Conservation (phyloP, 2,113 vertebrate species). For the Tenrec ecaudatus region DNA sequence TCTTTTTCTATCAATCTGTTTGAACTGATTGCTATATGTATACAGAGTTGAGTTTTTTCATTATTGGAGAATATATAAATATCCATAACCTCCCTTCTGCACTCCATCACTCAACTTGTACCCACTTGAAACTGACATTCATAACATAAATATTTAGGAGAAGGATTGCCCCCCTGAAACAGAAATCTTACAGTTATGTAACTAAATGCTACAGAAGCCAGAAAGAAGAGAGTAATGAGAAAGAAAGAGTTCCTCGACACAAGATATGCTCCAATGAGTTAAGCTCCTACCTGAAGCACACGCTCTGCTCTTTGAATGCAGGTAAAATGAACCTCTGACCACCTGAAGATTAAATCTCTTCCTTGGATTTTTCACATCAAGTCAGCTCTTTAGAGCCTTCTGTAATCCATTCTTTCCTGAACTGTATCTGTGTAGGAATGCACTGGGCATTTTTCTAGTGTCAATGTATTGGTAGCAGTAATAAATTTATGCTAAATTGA, state of each 20-base stretch:
- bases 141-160: not conserved
- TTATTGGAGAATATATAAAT: not conserved
- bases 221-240: not conserved
- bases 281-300: slow-evolving; percentile 66
- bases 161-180: not conserved
- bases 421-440: not conserved
- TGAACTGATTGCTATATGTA: not conserved
- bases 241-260: not conserved
- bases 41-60: not conserved
- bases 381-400: not conserved
- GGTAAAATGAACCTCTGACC: slow-evolving; percentile 28
- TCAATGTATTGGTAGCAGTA: not conserved
- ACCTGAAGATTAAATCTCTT: not conserved
- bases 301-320: slow-evolving; percentile 58
- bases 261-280: not conserved
- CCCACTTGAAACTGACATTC: not conserved
- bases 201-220: not conserved
- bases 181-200: too few relatives aligned
- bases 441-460: not conserved
- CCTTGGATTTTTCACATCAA: not conserved
- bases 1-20: not conserved
- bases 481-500: not conserved
- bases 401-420: not conserved
- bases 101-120: rapidly evolving
- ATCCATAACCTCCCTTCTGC: not conserved